These are phyloP conservation scores for Melinaea menophilus DNA, from an alignment of 2,888 invertebrate genomes.

Conservation along the genomic window DNA sequence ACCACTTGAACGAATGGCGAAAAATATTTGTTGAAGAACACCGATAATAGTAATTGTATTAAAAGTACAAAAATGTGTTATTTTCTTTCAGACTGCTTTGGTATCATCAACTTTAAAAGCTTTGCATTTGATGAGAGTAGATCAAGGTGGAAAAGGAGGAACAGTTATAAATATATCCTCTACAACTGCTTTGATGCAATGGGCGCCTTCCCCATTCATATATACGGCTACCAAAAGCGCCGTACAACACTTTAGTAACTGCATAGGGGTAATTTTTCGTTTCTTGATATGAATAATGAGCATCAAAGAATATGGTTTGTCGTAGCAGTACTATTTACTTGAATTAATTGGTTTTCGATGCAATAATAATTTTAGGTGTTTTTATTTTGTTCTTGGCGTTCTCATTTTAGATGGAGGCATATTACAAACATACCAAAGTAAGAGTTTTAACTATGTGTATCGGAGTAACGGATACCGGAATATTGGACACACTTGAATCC, in stretches of 20 bases:
- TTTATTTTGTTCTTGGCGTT: too few relatives aligned
- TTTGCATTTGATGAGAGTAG: constrained; percentile 38
- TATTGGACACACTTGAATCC: neutral
- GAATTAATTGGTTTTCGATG: constrained; percentile 14
- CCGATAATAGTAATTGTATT: too few relatives aligned
- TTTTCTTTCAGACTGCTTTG: constrained; percentile 30
- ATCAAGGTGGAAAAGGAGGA: constrained; percentile 37
- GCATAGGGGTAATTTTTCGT: constrained; percentile 37
- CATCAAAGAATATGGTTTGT: too few relatives aligned
- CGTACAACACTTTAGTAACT: constrained; percentile 38
- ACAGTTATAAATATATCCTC: constrained; percentile 40
- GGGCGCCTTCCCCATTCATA: constrained; percentile 31
- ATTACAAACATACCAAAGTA: constrained; percentile 40
- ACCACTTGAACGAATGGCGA: too few relatives aligned
- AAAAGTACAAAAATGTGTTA: too few relatives aligned
- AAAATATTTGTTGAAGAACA: too few relatives aligned
- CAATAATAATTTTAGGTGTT: too few relatives aligned
- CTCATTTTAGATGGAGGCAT: constrained; percentile 35
- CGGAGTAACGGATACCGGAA: constrained; percentile 41
- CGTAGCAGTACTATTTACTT: neutral
- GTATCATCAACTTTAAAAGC: constrained; percentile 36
- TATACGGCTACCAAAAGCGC: constrained; percentile 38
- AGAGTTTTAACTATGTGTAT: constrained; percentile 44
- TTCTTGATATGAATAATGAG: neutral
- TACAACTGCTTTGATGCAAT: constrained; percentile 30